Evolutionary conservation across 1,140 invertebrate species (phyloP).

Genomic region (Leucophenga varia): DNA sequence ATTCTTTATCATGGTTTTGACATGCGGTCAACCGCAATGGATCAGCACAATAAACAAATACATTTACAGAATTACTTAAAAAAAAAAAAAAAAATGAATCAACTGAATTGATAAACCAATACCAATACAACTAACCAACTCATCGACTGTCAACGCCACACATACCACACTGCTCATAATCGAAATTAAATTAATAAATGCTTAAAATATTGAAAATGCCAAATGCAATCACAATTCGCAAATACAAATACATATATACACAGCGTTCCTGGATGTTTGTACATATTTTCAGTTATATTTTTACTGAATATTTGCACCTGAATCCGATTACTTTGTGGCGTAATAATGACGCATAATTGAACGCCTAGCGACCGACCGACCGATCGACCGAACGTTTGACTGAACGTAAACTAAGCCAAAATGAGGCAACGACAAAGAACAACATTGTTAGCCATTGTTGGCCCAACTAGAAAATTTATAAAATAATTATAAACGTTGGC

Average conservation of each 20-base stretch:
- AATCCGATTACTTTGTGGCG: constrained; percentile 13
- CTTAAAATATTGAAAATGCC: constrained; percentile 37
- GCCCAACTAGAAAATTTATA: neutral
- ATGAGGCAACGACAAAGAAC: constrained; percentile 2
- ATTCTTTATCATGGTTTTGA: constrained; percentile 25
- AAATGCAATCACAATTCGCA: constrained; percentile 1
- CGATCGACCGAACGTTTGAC: constrained; percentile 6
- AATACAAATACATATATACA: neutral
- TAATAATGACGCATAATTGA: constrained; percentile 47
- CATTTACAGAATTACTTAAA: neutral
- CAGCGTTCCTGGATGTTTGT: neutral
- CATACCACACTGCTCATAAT: constrained; percentile 2
- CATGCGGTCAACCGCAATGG: constrained; percentile 30
- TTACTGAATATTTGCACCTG: constrained; percentile 3
- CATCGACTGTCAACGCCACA: neutral
- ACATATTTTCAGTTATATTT: too few relatives aligned
- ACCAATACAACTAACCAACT: too few relatives aligned
- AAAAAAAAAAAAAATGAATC: too few relatives aligned
- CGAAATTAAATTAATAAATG: constrained; percentile 52
- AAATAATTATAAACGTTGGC: neutral
- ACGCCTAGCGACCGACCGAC: constrained; percentile 8
- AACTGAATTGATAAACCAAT: too few relatives aligned
- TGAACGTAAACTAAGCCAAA: neutral
- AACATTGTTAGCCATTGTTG: too few relatives aligned
- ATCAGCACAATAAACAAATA: constrained; percentile 17